Evolutionary conservation across 2,888 invertebrate species (phyloP), one percentile per base, ranked within the genome.

Genomic region (Cabera pusaria): DNA sequence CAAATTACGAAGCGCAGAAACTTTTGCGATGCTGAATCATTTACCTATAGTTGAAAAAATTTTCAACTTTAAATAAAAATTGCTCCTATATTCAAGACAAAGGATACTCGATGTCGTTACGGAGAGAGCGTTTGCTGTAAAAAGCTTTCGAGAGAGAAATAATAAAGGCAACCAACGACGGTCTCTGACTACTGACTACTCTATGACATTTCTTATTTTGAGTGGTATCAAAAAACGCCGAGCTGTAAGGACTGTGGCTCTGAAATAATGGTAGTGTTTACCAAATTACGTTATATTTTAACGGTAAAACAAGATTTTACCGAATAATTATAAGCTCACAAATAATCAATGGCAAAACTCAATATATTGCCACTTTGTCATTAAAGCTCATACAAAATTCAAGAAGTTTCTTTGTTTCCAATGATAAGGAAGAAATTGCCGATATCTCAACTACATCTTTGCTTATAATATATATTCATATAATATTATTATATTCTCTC

Each of bases 11-110:
- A 41, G 25, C 69, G 67, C 65, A 68, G 71, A 75, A 71, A 73
- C 56, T 64, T 64, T 64, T 50, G 68, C 59, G 62, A 43, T 69
- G 69, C 76, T 73, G 62, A 71, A 67, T 78, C 71, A 76, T 70
- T 70, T 63, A 60, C 56, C 55, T 38, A 51, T 49, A 55, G 54
- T 58, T 55, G 49, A 51, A 58, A 61, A 62, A 64, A 49, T 56
- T 59, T 67, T 64, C 64, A 63, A 57, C 44, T 47, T 21, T 17
- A 44, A 61, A 66, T 64, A 68, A 67, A 69, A 73, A 64, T 68
- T 52, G 57, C 49, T 50, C 53, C 53, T 64, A 56, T 58, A 62
- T 61, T 61, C 48, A 57, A 72, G 60, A 73, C 67, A 70, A 69
- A 73, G 64, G 61, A 62, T 53, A 55, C 55, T 59, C 61, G 59